Evolutionary conservation across 2,797 vertebrate species (phyloP).

Genomic region (Manis crassicaudata): DNA sequence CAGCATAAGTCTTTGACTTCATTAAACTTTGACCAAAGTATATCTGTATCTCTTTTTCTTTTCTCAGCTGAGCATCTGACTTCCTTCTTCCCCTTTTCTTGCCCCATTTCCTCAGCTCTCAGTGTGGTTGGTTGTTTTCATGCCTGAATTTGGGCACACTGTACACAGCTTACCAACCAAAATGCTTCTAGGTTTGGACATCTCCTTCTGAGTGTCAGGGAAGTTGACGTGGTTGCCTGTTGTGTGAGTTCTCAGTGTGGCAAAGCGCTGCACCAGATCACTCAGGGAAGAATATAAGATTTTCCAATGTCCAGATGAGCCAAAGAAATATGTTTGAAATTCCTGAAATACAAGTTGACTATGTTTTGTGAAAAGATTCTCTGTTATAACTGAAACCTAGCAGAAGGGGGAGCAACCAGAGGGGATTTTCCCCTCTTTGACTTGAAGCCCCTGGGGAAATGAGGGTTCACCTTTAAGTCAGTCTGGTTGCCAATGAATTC

Average conservation of each 20-base stretch:
- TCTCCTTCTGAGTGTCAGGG: constrained; percentile 39
- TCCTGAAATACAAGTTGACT: constrained; percentile 78
- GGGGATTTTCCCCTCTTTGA: constrained; percentile 78
- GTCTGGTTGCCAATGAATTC: constrained; percentile 64
- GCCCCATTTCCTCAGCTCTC: not conserved
- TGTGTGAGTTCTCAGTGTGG: constrained; percentile 63
- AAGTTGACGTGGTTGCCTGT: constrained; percentile 72
- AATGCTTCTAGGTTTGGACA: constrained; percentile 39
- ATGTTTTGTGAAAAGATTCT: constrained; percentile 84
- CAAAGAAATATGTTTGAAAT: constrained; percentile 74
- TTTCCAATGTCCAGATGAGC: constrained; percentile 82
- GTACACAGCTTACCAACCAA: constrained; percentile 26
- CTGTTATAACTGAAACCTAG: constrained; percentile 81
- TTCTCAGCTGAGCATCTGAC: not conserved
- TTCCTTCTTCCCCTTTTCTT: not conserved
- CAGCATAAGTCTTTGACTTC: not conserved
- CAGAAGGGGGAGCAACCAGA: constrained; percentile 63
- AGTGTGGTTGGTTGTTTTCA: constrained; percentile 27
- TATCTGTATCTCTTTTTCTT: not conserved
- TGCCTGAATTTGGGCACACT: not conserved
- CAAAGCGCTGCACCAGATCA: constrained; percentile 78
- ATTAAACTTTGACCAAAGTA: not conserved
- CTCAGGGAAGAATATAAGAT: constrained; percentile 78
- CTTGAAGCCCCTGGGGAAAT: constrained; percentile 71
- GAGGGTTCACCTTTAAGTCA: constrained; percentile 70